phyloP scores from a whole-genome alignment of 2,888 invertebrate species.

The Eupithecia tripunctaria region DNA sequence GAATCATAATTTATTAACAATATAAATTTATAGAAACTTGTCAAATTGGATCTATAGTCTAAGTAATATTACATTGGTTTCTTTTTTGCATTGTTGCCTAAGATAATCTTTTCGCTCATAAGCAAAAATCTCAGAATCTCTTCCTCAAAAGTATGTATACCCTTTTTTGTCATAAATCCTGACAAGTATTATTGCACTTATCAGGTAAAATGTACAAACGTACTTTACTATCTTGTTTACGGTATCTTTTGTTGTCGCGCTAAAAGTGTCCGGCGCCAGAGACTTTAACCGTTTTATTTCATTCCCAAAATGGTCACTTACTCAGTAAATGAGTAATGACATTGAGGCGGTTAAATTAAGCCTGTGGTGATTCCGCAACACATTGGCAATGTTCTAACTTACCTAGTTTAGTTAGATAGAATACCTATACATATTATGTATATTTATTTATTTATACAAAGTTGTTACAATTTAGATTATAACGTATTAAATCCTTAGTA shows the following conservation, averaged over 20 bases:
- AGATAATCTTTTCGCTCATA: background rate
- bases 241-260: slow-evolving; percentile 48
- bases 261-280: slow-evolving; percentile 67
- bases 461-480: too few species aligned
- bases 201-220: background rate
- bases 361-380: slow-evolving; percentile 29
- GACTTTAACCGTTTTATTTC: slow-evolving; percentile 65
- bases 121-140: background rate
- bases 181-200: background rate
- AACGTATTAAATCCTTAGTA: too few species aligned
- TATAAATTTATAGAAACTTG: too few species aligned
- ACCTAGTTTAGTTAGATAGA: background rate
- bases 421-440: too few species aligned
- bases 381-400: background rate
- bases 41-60: too few species aligned
- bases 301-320: slow-evolving; percentile 65
- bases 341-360: slow-evolving; percentile 61
- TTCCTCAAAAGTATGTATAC: background rate
- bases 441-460: too few species aligned
- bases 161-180: background rate
- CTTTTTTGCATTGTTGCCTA: background rate
- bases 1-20: too few species aligned
- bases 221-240: slow-evolving; percentile 38
- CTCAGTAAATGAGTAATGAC: slow-evolving; percentile 70
- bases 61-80: background rate